A percentile compares a stretch with the other conserved stretches of the same genome.
Conservation (phyloP, 2,113 vertebrate genomes). For the Nerophis ophidion region DNA sequence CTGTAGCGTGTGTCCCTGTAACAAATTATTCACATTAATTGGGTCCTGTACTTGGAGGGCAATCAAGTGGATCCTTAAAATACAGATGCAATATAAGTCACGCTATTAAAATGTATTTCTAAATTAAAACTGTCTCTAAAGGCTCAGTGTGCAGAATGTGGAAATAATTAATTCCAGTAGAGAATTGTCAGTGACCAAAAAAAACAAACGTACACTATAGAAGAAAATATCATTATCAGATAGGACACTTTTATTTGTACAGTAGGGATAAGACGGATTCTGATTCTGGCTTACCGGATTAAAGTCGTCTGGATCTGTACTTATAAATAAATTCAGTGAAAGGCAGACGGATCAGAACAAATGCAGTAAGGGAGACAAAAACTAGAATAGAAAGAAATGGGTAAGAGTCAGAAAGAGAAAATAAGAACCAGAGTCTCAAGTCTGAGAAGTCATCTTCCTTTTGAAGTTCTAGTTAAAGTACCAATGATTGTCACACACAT, state of each 20-base stretch:
- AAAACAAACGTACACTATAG: constrained; percentile 24
- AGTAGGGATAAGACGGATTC: constrained; percentile 45
- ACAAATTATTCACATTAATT: no score
- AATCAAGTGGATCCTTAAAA: no score
- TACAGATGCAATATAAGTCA: no score
- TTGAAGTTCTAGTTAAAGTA: no score
- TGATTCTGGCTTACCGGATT: constrained; percentile 61
- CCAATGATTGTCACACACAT: no score
- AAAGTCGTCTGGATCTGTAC: constrained; percentile 38
- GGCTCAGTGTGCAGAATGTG: not conserved
- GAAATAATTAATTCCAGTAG: constrained; percentile 34
- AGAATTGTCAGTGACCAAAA: constrained; percentile 33
- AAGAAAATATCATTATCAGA: constrained; percentile 52
- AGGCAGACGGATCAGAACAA: constrained; percentile 25
- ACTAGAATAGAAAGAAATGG: not conserved
- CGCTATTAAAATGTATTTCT: not conserved
- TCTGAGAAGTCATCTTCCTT: constrained; percentile 7
- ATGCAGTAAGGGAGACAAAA: constrained; percentile 16
- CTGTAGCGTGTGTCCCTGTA: no score
- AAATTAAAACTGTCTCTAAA: not conserved
- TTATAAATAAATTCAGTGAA: constrained; percentile 29
- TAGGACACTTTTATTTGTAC: constrained; percentile 41
- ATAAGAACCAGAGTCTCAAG: constrained; percentile 16
- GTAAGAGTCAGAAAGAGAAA: constrained; percentile 15
- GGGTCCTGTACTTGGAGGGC: no score